Conservation (phyloP, 2,797 vertebrate genomes). For the Jordanella pulchra region DNA sequence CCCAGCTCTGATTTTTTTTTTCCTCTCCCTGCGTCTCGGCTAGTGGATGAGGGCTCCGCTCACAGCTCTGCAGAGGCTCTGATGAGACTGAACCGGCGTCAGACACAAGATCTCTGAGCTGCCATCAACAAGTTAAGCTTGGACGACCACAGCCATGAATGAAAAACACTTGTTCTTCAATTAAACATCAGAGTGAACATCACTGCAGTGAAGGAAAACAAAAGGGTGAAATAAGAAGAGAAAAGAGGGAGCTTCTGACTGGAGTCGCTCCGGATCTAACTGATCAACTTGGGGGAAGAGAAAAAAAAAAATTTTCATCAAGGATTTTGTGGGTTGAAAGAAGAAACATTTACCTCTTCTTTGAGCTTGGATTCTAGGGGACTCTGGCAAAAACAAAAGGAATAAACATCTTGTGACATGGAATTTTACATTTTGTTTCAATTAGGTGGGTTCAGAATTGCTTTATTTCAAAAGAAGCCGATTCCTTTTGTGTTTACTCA, state of each 20-base stretch:
- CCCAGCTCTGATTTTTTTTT: constrained; percentile 76
- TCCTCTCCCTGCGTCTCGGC: constrained; percentile 87
- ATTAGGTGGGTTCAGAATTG: constrained; percentile 76
- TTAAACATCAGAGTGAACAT: constrained; percentile 84
- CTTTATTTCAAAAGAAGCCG: constrained; percentile 80
- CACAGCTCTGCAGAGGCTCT: constrained; percentile 89
- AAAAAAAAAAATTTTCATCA: constrained; percentile 53
- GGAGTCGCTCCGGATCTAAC: constrained; percentile 79
- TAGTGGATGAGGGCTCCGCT: constrained; percentile 91
- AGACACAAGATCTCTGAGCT: constrained; percentile 78
- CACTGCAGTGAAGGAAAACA: constrained; percentile 73
- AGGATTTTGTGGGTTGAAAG: constrained; percentile 67
- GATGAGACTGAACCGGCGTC: constrained; percentile 87
- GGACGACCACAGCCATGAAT: constrained; percentile 82
- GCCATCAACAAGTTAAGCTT: constrained; percentile 98
- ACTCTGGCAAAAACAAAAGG: constrained; percentile 50
- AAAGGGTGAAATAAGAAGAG: constrained; percentile 55
- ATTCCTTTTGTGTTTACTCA: constrained; percentile 83
- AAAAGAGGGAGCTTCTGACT: constrained; percentile 50
- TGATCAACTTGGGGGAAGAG: constrained; percentile 74
- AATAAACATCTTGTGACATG: constrained; percentile 79
- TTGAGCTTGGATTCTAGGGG: constrained; percentile 68
- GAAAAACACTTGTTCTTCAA: constrained; percentile 82
- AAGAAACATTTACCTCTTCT: constrained; percentile 50
- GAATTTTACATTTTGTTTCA: constrained; percentile 83